Percentiles rank a stretch among this genome's conserved stretches.
phyloP scores from a whole-genome alignment of 2,797 vertebrate genomes.

The Ficedula albicollis region DNA sequence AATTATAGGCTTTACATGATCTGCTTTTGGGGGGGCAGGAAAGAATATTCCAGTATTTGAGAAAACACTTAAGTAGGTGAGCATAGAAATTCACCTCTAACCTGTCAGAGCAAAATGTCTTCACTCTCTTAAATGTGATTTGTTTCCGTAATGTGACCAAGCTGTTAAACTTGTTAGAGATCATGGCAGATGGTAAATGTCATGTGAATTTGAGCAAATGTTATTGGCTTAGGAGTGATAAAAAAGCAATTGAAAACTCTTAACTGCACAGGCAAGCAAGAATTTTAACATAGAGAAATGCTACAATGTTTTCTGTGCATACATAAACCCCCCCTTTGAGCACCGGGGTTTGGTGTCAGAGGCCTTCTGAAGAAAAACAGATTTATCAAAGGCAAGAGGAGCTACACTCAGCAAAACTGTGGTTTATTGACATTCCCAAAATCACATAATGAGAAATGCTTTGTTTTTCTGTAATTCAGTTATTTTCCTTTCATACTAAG shows the following conservation, averaged over 20 bases:
- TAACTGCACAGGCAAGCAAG: background rate
- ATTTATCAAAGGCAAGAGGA: conserved; percentile 4
- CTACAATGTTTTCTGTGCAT: background rate
- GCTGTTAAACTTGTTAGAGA: background rate
- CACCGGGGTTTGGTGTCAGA: background rate
- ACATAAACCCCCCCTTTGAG: background rate
- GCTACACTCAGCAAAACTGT: background rate
- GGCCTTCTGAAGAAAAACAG: background rate
- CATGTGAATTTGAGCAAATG: background rate
- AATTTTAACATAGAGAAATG: background rate
- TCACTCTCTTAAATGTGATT: background rate
- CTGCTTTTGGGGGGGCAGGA: background rate
- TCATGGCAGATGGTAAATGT: background rate
- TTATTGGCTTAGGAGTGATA: background rate
- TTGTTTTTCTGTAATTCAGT: conserved; percentile 1
- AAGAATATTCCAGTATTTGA: background rate
- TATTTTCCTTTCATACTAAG: background rate
- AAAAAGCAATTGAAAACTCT: background rate
- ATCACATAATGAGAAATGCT: background rate
- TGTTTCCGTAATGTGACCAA: background rate
- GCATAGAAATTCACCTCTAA: background rate
- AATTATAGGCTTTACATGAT: background rate
- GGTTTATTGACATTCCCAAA: background rate
- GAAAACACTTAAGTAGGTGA: background rate
- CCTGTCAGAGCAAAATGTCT: background rate